Percentiles rank a stretch among this genome's conserved stretches.
Conservation (phyloP, 2,888 invertebrate genomes). For the Drosophila paucipuncta region DNA sequence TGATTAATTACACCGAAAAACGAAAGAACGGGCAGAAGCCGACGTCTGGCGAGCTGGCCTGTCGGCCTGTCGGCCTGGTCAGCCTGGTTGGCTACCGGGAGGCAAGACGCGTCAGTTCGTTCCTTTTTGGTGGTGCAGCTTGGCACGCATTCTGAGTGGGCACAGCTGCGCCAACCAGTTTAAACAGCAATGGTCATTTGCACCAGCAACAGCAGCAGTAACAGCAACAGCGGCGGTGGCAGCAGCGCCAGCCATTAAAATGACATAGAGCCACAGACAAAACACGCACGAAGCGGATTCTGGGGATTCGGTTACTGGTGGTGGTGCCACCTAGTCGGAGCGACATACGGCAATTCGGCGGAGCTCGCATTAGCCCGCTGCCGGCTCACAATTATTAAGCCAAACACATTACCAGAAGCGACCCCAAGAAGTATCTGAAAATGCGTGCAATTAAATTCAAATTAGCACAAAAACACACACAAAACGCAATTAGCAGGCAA, state of each 20-base stretch:
- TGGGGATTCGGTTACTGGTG: conserved; percentile 28
- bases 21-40: conserved; percentile 41
- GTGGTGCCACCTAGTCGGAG: conserved; percentile 30
- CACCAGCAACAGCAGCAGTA: conserved; percentile 40
- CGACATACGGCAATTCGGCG: conserved; percentile 2
- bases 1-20: conserved; percentile 74
- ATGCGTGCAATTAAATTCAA: conserved; percentile 83
- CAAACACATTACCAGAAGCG: conserved; percentile 59
- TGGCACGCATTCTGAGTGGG: conserved; percentile 70
- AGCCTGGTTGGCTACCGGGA: conserved; percentile 68
- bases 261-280: conserved; percentile 69
- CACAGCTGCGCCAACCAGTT: conserved; percentile 77
- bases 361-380: conserved; percentile 41
- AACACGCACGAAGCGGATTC: conserved; percentile 52
- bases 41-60: conserved; percentile 35
- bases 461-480: conserved; percentile 77
- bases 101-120: conserved; percentile 50
- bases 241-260: conserved; percentile 78
- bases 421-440: conserved; percentile 1
- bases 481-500: conserved; percentile 46
- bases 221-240: conserved; percentile 32
- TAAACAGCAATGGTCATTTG: conserved; percentile 75
- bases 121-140: conserved; percentile 55
- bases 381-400: conserved; percentile 65
- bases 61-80: conserved; percentile 62